Evolutionary conservation across 2,888 invertebrate species (phyloP).

Genomic region (Tineola bisselliella): DNA sequence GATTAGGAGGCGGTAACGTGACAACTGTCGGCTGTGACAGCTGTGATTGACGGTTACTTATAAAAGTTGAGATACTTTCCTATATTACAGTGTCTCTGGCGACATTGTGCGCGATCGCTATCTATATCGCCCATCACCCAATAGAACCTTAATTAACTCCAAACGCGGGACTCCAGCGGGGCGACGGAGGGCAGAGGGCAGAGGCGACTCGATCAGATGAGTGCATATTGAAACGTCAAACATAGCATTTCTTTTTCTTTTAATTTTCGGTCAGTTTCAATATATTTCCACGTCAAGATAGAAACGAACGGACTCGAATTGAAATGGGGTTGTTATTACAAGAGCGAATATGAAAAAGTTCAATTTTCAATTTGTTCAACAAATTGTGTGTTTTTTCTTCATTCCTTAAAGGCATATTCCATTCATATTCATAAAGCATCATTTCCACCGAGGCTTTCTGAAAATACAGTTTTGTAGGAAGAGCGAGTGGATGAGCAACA

Average conservation of each 20-base stretch:
- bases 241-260: slow-evolving; percentile 59
- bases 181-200: background rate
- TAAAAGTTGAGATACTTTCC: slow-evolving; percentile 22
- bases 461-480: slow-evolving; percentile 56
- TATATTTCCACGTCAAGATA: slow-evolving; percentile 53
- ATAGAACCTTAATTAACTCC: slow-evolving; percentile 37
- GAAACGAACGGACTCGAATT: slow-evolving; percentile 41
- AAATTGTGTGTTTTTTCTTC: background rate
- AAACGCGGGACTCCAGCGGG: background rate
- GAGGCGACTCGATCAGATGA: slow-evolving; percentile 24
- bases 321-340: slow-evolving; percentile 33
- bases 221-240: slow-evolving; percentile 66
- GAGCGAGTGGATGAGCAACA: slow-evolving; percentile 54
- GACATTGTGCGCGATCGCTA: background rate
- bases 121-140: background rate
- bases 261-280: slow-evolving; percentile 58
- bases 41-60: slow-evolving; percentile 63
- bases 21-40: slow-evolving; percentile 65
- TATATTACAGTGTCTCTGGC: background rate
- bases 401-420: slow-evolving; percentile 24
- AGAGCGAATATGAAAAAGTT: slow-evolving; percentile 34
- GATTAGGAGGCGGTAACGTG: slow-evolving; percentile 58
- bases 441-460: slow-evolving; percentile 43
- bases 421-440: slow-evolving; percentile 60
- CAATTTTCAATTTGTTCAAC: slow-evolving; percentile 20